These are phyloP conservation scores for Tolypeutes matacus DNA, from an alignment of 2,797 vertebrate genomes.

Conservation along the genomic window DNA sequence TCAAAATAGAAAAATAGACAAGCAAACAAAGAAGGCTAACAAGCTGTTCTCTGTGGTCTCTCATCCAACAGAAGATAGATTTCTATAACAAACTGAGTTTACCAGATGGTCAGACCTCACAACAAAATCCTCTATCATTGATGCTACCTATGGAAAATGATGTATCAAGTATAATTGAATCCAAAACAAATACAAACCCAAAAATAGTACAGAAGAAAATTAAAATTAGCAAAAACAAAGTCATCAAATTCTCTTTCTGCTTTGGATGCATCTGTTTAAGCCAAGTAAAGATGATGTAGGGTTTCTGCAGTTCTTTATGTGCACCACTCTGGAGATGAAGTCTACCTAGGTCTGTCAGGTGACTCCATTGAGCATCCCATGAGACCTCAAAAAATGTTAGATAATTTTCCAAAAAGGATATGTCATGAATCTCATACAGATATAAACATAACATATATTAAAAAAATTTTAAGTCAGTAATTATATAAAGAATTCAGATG, in stretches of 20 bases:
- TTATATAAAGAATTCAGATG: background rate
- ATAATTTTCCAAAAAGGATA: background rate
- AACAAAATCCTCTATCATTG: background rate
- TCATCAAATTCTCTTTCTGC: background rate
- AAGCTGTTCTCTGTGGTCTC: background rate
- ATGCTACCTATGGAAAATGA: background rate
- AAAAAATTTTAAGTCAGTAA: background rate
- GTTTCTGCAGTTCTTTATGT: background rate
- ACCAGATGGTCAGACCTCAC: background rate
- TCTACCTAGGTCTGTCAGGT: background rate
- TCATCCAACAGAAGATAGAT: background rate
- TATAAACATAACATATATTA: background rate
- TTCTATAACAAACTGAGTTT: background rate
- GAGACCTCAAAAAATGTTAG: background rate
- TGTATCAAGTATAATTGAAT: background rate
- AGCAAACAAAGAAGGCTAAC: slow-evolving; percentile 14
- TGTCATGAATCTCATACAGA: background rate
- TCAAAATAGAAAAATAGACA: background rate
- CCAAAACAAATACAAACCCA: background rate
- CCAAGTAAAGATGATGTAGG: background rate
- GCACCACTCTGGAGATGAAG: background rate
- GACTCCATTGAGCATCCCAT: background rate
- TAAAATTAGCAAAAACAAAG: background rate
- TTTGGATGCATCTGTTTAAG: background rate
- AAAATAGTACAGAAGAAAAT: background rate